These are phyloP conservation scores for Oscheius sp. DNA, from an alignment of 1,140 invertebrate species.

Conservation along the genomic window DNA sequence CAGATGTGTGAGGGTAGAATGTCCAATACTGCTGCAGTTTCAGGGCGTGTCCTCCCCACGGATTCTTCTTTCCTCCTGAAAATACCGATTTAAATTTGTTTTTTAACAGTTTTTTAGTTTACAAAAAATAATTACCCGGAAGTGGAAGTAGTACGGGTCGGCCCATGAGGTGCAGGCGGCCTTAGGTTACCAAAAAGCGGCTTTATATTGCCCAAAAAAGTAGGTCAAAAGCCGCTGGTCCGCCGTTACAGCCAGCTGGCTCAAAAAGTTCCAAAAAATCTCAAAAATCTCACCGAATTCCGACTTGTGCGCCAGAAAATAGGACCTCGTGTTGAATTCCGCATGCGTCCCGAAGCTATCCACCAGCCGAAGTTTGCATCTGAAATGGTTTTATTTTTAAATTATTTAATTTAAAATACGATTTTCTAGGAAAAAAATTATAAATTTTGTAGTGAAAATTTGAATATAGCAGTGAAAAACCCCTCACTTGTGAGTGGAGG, in stretches of 20 bases:
- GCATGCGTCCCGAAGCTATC: constrained; percentile 65
- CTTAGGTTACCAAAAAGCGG: no score
- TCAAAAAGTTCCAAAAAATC: no score
- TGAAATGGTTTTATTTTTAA: constrained; percentile 33
- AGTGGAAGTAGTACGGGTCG: neutral
- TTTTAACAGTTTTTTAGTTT: no score
- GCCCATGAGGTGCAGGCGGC: no score
- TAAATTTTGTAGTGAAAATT: no score
- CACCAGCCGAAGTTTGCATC: constrained; percentile 63
- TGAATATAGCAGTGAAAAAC: neutral
- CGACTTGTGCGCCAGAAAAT: constrained; percentile 61
- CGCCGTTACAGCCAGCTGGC: no score
- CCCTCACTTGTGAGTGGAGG: neutral
- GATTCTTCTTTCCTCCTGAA: constrained; percentile 47
- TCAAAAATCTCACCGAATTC: no score
- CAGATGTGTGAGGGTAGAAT: constrained; percentile 64
- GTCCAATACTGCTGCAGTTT: constrained; percentile 63
- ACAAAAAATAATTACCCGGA: no score
- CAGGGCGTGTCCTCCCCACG: constrained; percentile 63
- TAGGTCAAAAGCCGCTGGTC: no score
- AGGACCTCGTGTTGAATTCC: constrained; percentile 61
- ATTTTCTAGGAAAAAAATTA: no score
- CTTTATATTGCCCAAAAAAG: no score
- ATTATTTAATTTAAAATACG: no score
- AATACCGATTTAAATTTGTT: neutral